These are phyloP conservation scores for Vanacampus margaritifer DNA, from an alignment of 2,113 vertebrate genomes.

Conservation along the genomic window DNA sequence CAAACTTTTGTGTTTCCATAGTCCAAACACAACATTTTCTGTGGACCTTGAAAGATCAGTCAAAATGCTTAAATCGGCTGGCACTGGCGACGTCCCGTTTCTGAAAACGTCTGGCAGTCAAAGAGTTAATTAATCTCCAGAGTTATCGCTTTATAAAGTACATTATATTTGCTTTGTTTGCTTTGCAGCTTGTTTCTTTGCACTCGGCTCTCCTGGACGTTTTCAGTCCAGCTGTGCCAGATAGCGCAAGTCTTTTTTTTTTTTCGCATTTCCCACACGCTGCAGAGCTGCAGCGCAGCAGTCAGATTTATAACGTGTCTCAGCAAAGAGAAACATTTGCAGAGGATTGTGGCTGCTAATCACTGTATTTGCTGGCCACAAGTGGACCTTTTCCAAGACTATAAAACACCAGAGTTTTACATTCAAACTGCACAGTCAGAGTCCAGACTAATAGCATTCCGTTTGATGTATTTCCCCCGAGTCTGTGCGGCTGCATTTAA, in stretches of 20 bases:
- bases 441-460: conserved; percentile 75
- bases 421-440: conserved; percentile 21
- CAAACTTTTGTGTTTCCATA: no score
- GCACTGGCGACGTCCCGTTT: no score
- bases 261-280: conserved; percentile 16
- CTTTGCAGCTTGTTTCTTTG: neutral
- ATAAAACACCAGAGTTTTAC: conserved; percentile 22
- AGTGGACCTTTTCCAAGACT: neutral
- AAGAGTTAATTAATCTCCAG: no score
- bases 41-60: no score
- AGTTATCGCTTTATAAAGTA: no score
- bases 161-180: no score
- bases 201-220: neutral
- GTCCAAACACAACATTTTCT: no score
- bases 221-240: conserved; percentile 7
- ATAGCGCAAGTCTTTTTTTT: conserved; percentile 7
- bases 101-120: no score
- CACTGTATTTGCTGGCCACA: conserved; percentile 20
- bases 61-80: no score
- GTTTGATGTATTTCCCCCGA: conserved; percentile 62
- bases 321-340: conserved; percentile 26
- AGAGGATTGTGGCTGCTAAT: conserved; percentile 18
- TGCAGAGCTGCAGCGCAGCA: conserved; percentile 8
- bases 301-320: conserved; percentile 18
- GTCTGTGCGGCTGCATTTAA: conserved; percentile 42